These are phyloP conservation scores for Drosophila nr. medialis DNA, from an alignment of 2,888 invertebrate species.

Conservation along the genomic window DNA sequence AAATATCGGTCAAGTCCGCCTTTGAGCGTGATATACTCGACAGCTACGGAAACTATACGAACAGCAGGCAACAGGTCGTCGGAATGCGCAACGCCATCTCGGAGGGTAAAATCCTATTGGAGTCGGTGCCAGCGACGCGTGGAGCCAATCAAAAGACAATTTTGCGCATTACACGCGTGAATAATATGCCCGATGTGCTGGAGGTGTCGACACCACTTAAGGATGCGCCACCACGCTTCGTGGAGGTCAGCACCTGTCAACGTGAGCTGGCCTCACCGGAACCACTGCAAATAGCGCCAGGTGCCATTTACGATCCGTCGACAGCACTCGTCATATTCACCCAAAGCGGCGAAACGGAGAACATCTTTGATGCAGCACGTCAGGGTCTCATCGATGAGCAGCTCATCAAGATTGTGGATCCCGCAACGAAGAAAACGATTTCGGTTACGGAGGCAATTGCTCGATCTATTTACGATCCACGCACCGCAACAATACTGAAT, in stretches of 20 bases:
- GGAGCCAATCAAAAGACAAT: conserved; percentile 87
- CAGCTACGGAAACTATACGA: conserved; percentile 90
- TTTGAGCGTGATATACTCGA: conserved; percentile 92
- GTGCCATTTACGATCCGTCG: conserved; percentile 91
- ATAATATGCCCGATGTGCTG: conserved; percentile 90
- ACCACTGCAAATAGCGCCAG: conserved; percentile 90
- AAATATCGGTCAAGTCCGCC: conserved; percentile 89
- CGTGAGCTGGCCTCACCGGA: conserved; percentile 86
- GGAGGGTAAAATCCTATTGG: conserved; percentile 87
- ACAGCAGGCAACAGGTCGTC: conserved; percentile 86
- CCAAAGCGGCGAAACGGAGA: conserved; percentile 89
- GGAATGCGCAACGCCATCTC: conserved; percentile 90
- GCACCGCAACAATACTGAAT: conserved; percentile 89
- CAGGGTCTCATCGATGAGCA: conserved; percentile 90
- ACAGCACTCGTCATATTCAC: conserved; percentile 91
- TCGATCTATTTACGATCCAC: conserved; percentile 90
- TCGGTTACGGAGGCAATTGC: conserved; percentile 91
- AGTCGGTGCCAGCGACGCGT: conserved; percentile 85
- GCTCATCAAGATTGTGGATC: conserved; percentile 89
- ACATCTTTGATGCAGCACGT: conserved; percentile 91
- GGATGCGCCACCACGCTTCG: conserved; percentile 85
- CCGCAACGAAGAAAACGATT: conserved; percentile 88
- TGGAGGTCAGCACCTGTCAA: conserved; percentile 85
- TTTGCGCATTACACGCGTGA: conserved; percentile 89
- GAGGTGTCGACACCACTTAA: conserved; percentile 88